Evolutionary conservation across 23 tunicate genomes (phyloP).

Genomic region (Pegea sp.): DNA sequence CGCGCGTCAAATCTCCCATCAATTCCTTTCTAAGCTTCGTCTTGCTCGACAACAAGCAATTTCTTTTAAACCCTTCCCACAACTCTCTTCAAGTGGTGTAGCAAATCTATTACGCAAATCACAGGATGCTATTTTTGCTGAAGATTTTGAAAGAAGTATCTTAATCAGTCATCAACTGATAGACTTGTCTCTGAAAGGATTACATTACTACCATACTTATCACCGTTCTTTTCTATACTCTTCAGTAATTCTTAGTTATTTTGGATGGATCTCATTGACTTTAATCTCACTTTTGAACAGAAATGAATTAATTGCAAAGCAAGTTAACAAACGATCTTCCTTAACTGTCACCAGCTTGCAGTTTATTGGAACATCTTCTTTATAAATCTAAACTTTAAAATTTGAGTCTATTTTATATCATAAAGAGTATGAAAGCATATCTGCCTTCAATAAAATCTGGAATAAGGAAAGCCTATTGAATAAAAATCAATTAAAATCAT

Average conservation of each 20-base stretch:
- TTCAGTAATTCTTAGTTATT: conserved; percentile 21
- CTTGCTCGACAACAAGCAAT: conserved; percentile 19
- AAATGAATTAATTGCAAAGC: conserved; percentile 13
- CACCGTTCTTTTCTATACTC: conserved; percentile 30
- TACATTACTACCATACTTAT: conserved; percentile 76
- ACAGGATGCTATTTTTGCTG: background rate
- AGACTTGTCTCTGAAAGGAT: conserved; percentile 31
- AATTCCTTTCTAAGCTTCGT: conserved; percentile 19
- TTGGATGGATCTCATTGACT: conserved; percentile 39
- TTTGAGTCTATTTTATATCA: too few relatives aligned
- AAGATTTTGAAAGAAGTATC: conserved; percentile 7
- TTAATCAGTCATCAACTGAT: conserved; percentile 12
- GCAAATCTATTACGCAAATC: conserved; percentile 11
- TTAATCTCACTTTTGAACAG: conserved; percentile 8
- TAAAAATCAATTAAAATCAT: too few relatives aligned
- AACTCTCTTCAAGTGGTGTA: conserved; percentile 28
- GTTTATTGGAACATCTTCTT: too few relatives aligned
- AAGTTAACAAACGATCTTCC: conserved; percentile 19
- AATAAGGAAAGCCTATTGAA: too few relatives aligned
- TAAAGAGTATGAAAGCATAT: too few relatives aligned
- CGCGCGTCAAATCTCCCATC: conserved; percentile 54
- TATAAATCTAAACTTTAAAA: too few relatives aligned
- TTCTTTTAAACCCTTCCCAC: conserved; percentile 20
- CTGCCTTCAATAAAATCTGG: too few relatives aligned
- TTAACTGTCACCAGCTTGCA: too few relatives aligned